A percentile compares a stretch with the other conserved stretches of the same genome.
phyloP scores from a whole-genome alignment of 2,113 vertebrate species.

The Motacilla alba region DNA sequence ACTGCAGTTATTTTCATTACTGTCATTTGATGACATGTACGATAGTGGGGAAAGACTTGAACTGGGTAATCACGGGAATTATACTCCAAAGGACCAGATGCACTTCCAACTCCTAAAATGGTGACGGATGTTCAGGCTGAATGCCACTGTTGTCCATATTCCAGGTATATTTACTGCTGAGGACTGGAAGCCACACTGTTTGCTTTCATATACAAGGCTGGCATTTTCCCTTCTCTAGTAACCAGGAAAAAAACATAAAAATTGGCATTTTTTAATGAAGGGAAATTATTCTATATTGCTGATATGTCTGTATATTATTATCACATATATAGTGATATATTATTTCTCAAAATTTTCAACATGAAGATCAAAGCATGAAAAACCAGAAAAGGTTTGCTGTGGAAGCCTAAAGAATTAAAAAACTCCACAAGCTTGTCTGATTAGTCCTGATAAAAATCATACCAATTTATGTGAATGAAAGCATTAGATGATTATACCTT shows the following conservation, averaged over 20 bases:
- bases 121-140: slow-evolving; percentile 62
- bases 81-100: slow-evolving; percentile 65
- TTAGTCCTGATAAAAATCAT: not conserved
- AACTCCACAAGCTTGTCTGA: not conserved
- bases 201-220: slow-evolving; percentile 9
- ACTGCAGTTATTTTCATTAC: slow-evolving; percentile 72
- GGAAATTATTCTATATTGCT: slow-evolving; percentile 28
- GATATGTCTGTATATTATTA: not conserved
- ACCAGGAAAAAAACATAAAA: slow-evolving; percentile 26
- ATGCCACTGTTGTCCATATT: slow-evolving; percentile 57
- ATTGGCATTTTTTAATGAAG: slow-evolving; percentile 34
- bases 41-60: slow-evolving; percentile 66
- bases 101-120: slow-evolving; percentile 61
- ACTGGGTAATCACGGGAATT: slow-evolving; percentile 66
- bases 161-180: slow-evolving; percentile 60
- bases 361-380: slow-evolving; percentile 44
- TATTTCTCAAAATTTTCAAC: slow-evolving; percentile 46
- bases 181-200: slow-evolving; percentile 33
- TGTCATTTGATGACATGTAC: slow-evolving; percentile 62
- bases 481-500: not conserved
- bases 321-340: not conserved
- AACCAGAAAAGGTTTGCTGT: not conserved
- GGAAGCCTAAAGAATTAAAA: slow-evolving; percentile 31
- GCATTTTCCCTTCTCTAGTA: slow-evolving; percentile 23
- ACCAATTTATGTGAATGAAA: not conserved